Base-by-base conservation (phyloP, 1,140 invertebrate species). In the Caenorhabditis tropicalis region DNA sequence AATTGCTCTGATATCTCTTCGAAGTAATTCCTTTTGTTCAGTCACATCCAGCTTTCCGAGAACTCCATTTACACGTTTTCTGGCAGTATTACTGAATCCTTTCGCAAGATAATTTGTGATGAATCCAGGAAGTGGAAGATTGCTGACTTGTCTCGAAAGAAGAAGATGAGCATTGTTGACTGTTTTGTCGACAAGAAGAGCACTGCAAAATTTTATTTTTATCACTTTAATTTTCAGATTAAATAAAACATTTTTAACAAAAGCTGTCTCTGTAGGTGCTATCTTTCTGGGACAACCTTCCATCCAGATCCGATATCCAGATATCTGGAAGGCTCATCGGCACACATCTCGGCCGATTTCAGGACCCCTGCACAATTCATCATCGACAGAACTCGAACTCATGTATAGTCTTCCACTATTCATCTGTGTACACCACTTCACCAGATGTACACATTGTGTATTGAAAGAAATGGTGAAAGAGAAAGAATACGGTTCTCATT, bases 301-400 rank as follows among this genome's bases (percentile, higher is more conserved):
- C 19, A 39, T 29, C 21, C 65, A 74, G 51, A 39, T 56, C 79
- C 81, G 81, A 58, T 82, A 27, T 27, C 81, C 48, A 15, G 24
- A 33, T 56, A 15, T 29, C 49, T 9, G 49, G 43, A 39, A 19
- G 49, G 24, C 46, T n/a, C 86, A 87, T 83, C 82, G 70, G 85
- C 82, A 83, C 86, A 87, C 86, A 87, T 86, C 36, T 82, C 60
- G 87, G 85, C 87, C 87, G 79, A 87, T 88, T 88, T 88, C 87
- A 88, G 87, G 79, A 88, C 87, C 87, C 84, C 87, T 88, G 85
- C 87, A 88, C 87, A 86, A 88, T 89, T 88, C 87, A 43, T 88
- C 87, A 88, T 86, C 21, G 87, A 82, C 48, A 48, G 81, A n/a
- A 24, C 24, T 65, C 15, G 58, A 65, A 65, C 58, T 19, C n/a